Evolutionary conservation across 2,888 invertebrate species (phyloP).

Genomic region (Hypolimnas misippus): DNA sequence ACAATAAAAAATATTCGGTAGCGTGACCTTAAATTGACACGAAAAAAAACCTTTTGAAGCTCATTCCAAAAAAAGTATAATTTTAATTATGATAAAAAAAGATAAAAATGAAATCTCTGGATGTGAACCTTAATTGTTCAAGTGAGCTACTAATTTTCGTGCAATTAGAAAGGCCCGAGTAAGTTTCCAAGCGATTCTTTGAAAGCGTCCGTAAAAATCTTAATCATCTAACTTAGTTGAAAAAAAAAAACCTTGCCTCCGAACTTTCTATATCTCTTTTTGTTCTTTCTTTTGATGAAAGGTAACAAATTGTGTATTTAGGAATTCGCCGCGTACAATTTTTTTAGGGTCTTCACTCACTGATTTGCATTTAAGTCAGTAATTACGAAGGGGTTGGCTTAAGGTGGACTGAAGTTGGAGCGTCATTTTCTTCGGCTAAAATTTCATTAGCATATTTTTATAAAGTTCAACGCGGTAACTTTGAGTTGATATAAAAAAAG

Average conservation of each 20-base stretch:
- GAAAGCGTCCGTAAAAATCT: constrained; percentile 58
- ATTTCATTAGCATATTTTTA: constrained; percentile 38
- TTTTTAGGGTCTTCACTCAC: constrained; percentile 60
- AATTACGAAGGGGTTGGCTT: constrained; percentile 48
- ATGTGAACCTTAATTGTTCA: constrained; percentile 57
- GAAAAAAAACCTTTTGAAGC: constrained; percentile 4
- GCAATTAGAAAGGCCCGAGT: constrained; percentile 67
- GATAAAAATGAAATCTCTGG: constrained; percentile 22
- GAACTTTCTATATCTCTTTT: constrained; percentile 45
- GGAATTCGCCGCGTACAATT: constrained; percentile 48
- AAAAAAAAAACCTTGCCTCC: constrained; percentile 66
- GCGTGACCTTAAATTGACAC: background rate
- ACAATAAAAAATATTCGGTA: background rate
- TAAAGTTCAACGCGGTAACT: constrained; percentile 22
- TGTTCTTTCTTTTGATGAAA: constrained; percentile 48
- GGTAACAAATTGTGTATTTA: constrained; percentile 53
- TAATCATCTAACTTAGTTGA: constrained; percentile 73
- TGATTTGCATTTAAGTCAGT: constrained; percentile 64
- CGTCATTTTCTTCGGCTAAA: constrained; percentile 35
- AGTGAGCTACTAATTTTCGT: constrained; percentile 76
- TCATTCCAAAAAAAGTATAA: constrained; percentile 8
- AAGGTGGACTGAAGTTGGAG: constrained; percentile 34
- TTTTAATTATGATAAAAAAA: constrained; percentile 38
- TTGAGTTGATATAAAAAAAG: constrained; percentile 2
- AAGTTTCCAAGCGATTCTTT: constrained; percentile 66